Base-by-base conservation (phyloP, 2,797 vertebrate genomes). In the Anguilla anguilla region DNA sequence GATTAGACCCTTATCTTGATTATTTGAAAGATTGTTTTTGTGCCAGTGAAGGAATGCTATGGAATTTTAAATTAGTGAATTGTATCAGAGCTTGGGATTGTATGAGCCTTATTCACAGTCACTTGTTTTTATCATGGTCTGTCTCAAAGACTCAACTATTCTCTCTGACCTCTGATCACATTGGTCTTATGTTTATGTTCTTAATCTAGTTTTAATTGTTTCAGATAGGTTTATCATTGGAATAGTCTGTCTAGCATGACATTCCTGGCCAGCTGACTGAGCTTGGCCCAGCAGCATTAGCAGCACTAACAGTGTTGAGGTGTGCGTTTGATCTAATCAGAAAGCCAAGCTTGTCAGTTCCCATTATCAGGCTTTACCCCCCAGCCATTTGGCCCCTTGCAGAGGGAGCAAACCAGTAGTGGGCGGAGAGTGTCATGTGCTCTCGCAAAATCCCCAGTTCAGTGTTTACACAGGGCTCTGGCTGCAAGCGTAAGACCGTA, bases 1-100 rank as follows among this genome's bases (percentile, higher is more conserved):
- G 64, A 31, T 31, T 69, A 64, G 28, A 72, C 22, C 13, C 13
- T n/a, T 39, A 46, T 84, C 51, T 84, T 74, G 81, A 57, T 81
- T 81, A 19, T 81, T 81, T 49, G 77, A 81, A 81, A 7, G 22
- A 39, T 82, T 82, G 19, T 82, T 82, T 19, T 67, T 69, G 59
- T 49, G 35, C 79, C 15, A 69, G 31, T 53, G 15, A 35, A 31
- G 17, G 22, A 6, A 43, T 79, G 15, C 31, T 4, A 0, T 79
- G 39, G 77, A 61, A 64, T 83, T 25, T 82, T 22, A 49, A 15
- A n/a, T 55, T 83, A 25, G 49, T 51, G 46, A 25, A 39, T 22
- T 25, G 22, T 49, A 11, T 77, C 31, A n/a, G 77, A 51, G 49
- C 49, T 81, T 49, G 6, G 19, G 43, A 49, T 25, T 81, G 35